These are phyloP conservation scores for Beaufortia kweichowensis DNA, from an alignment of 2,113 vertebrate genomes.

Conservation along the genomic window DNA sequence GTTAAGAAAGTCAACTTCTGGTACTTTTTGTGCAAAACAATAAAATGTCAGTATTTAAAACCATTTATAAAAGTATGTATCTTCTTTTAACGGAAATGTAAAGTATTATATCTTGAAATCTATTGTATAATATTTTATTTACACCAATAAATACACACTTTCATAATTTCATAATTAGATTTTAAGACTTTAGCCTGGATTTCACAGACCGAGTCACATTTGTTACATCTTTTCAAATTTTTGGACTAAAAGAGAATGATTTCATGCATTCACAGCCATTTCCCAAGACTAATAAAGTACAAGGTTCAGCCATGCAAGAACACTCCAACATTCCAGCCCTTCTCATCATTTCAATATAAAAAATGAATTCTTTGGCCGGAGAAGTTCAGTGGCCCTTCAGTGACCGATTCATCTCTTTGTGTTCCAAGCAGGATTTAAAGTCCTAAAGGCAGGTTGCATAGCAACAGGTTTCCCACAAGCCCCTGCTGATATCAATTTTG, in stretches of 20 bases:
- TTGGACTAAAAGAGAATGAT: background rate
- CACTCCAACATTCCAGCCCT: background rate
- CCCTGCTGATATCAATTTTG: slow-evolving; percentile 41
- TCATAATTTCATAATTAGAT: too few species aligned
- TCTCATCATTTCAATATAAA: too few species aligned
- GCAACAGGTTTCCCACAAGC: slow-evolving; percentile 60
- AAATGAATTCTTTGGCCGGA: background rate
- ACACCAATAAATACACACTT: too few species aligned
- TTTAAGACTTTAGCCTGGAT: too few species aligned
- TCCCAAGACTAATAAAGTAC: background rate
- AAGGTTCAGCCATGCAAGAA: background rate
- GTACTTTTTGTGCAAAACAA: too few species aligned
- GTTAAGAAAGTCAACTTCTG: too few species aligned
- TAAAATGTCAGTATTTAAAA: too few species aligned
- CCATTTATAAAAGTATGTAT: too few species aligned
- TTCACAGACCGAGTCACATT: too few species aligned
- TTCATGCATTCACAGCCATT: background rate
- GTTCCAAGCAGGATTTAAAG: slow-evolving; percentile 40
- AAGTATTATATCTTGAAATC: too few species aligned
- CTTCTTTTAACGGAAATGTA: too few species aligned
- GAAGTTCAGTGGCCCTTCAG: background rate
- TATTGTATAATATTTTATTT: too few species aligned
- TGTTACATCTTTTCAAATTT: background rate
- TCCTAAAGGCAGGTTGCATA: slow-evolving; percentile 51
- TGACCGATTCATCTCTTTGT: slow-evolving; percentile 54